Evolutionary conservation across 2,113 vertebrate species (phyloP).

Genomic region (Oreocharis arfaki): DNA sequence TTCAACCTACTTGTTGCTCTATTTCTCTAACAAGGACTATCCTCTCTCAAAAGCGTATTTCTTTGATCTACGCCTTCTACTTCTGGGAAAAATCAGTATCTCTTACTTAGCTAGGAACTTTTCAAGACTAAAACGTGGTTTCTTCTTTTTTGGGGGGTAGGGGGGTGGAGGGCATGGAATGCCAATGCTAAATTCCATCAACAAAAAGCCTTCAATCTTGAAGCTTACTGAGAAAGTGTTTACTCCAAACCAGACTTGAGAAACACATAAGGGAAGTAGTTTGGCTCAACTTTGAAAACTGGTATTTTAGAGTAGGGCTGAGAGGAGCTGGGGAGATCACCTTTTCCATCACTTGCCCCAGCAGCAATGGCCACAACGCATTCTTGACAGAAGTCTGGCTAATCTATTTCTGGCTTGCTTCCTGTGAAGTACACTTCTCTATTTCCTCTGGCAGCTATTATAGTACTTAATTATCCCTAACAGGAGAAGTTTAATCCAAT

Average conservation of each 20-base stretch:
- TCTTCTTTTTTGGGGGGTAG: not conserved
- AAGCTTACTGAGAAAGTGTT: not conserved
- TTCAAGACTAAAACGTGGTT: not conserved
- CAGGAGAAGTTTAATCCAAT: not conserved
- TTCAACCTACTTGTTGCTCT: not conserved
- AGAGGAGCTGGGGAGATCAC: not conserved
- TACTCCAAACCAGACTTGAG: not conserved
- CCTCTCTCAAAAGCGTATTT: not conserved
- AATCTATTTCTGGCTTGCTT: not conserved
- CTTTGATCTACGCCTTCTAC: not conserved
- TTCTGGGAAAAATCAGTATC: not conserved
- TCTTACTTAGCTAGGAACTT: not conserved
- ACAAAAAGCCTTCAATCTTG: not conserved
- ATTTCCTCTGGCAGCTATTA: not conserved
- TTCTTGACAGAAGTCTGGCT: not conserved
- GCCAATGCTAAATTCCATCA: not conserved
- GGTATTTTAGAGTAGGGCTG: not conserved
- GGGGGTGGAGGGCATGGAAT: rapidly evolving
- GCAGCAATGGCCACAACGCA: not conserved
- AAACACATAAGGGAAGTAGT: not conserved
- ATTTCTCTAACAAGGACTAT: not conserved
- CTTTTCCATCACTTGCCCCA: not conserved
- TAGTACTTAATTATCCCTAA: not conserved
- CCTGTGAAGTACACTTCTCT: not conserved
- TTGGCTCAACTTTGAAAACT: not conserved